Evolutionary conservation across 2,888 invertebrate genomes (phyloP).

Genomic region (Gortyna flavago): DNA sequence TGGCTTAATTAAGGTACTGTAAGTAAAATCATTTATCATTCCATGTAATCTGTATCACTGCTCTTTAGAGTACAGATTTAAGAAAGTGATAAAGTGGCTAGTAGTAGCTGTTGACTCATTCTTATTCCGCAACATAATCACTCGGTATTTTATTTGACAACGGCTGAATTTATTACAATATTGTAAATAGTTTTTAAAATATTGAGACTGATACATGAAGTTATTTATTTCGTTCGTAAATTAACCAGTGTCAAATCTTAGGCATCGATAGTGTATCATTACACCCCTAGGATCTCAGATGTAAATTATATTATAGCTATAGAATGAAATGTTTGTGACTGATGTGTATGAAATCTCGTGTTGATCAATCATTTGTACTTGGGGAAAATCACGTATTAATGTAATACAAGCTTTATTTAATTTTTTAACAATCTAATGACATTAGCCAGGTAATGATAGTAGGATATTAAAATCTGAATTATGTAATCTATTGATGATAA

Average conservation of each 20-base stretch:
- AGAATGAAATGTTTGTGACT: slow-evolving; percentile 67
- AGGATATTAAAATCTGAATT: slow-evolving; percentile 65
- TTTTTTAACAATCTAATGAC: slow-evolving; percentile 66
- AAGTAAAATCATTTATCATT: slow-evolving; percentile 81
- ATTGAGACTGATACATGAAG: slow-evolving; percentile 89
- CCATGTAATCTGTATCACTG: slow-evolving; percentile 73
- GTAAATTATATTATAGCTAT: slow-evolving; percentile 76
- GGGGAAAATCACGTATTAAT: slow-evolving; percentile 59
- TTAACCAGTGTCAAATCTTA: slow-evolving; percentile 88
- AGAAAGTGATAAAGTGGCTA: slow-evolving; percentile 69
- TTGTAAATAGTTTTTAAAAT: slow-evolving; percentile 89
- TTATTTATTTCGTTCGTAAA: slow-evolving; percentile 89
- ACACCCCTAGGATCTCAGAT: slow-evolving; percentile 83
- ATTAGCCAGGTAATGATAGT: slow-evolving; percentile 64
- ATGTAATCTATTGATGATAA: slow-evolving; percentile 66
- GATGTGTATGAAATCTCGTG: slow-evolving; percentile 64
- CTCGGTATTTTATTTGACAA: slow-evolving; percentile 76
- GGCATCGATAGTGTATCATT: slow-evolving; percentile 79
- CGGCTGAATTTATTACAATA: slow-evolving; percentile 84
- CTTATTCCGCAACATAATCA: slow-evolving; percentile 69
- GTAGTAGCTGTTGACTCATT: slow-evolving; percentile 72
- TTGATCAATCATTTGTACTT: slow-evolving; percentile 63
- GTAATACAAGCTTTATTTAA: slow-evolving; percentile 70
- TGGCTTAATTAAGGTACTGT: slow-evolving; percentile 76
- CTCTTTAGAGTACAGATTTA: slow-evolving; percentile 63